A percentile compares a stretch with the other conserved stretches of the same genome.
Evolutionary conservation across 2,797 vertebrate species (phyloP).

Genomic region (Cyprinella venusta): DNA sequence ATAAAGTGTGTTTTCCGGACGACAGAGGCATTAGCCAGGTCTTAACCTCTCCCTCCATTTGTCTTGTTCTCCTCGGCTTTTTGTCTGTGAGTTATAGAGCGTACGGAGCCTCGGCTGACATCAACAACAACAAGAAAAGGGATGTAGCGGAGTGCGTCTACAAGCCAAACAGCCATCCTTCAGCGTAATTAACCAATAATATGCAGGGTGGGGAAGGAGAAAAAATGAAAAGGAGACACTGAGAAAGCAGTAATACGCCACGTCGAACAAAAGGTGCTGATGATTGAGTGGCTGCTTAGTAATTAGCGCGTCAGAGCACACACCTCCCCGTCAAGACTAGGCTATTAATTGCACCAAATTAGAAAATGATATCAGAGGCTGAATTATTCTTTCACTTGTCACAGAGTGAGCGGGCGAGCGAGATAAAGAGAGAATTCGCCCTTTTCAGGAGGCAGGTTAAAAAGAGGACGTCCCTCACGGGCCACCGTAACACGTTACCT

Average conservation of each 20-base stretch:
- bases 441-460: constrained; percentile 87
- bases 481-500: constrained; percentile 84
- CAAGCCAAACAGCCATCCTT: constrained; percentile 98
- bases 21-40: constrained; percentile 82
- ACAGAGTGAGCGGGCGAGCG: constrained; percentile 65
- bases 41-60: constrained; percentile 74
- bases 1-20: constrained; percentile 93
- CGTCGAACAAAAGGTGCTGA: constrained; percentile 99
- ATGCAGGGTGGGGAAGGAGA: constrained; percentile 83
- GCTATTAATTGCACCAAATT: constrained; percentile 99
- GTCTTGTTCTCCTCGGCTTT: constrained; percentile 38
- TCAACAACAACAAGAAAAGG: constrained; percentile 63
- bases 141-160: constrained; percentile 85
- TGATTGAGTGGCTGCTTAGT: constrained; percentile 99
- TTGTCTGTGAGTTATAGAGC: constrained; percentile 81
- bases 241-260: constrained; percentile 84
- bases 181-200: constrained; percentile 99
- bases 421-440: constrained; percentile 76
- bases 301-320: constrained; percentile 97
- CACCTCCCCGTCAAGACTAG: constrained; percentile 90
- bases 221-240: constrained; percentile 78
- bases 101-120: constrained; percentile 85
- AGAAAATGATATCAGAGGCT: constrained; percentile 98
- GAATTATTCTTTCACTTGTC: constrained; percentile 98
- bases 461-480: too few species aligned